Base-by-base conservation (phyloP, 2,797 vertebrate species). In the Urophycis tenuis region DNA sequence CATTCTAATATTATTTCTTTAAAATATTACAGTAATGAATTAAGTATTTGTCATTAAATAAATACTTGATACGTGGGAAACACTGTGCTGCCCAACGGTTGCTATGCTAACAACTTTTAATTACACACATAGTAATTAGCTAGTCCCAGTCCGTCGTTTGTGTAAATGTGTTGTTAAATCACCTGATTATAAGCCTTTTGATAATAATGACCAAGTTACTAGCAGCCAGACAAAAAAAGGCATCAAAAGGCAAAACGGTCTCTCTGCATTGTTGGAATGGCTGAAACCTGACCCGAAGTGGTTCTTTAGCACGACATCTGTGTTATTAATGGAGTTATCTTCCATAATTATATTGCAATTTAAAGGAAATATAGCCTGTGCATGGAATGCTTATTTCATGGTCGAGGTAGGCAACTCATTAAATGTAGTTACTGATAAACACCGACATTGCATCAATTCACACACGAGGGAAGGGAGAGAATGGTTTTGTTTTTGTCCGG, bases 321-420 rank as follows among this genome's bases (percentile, higher is more conserved):
- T 45, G 2, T 6, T 45, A 45, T 45, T 45, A 12, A 39, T 12
- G 36, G 11, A 6, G 11, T 39, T 39, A 39, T 39, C 36, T 1
- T 39, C 36, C 36, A 39, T 39, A 39, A 39, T 10, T 15, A 39
- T 39, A 39, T 39, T 39, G 9, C 36, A 39, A 11, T 10, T 11
- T 12, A 39, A 10, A 14, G 45, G 22, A 53, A 53, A 19, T 53
- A 53, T 53, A 19, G 53, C 11, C 7, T 25, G n/a, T 60, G 53
- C 45, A 53, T 22, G 45, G 19, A 53, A 53, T 22, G 1, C 22
- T 60, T 19, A 25, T 8, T 8, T 10, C 22, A 25, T n/a, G 9
- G 17, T 25, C 35, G 84, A 85, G 84, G 81, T 84, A 85, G 83
- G 2, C 17, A 74, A 36, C 53, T 19, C 75, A 53, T 49, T 73